Evolutionary conservation across 2,797 vertebrate species (phyloP).

Genomic region (Anolis apletophallus): DNA sequence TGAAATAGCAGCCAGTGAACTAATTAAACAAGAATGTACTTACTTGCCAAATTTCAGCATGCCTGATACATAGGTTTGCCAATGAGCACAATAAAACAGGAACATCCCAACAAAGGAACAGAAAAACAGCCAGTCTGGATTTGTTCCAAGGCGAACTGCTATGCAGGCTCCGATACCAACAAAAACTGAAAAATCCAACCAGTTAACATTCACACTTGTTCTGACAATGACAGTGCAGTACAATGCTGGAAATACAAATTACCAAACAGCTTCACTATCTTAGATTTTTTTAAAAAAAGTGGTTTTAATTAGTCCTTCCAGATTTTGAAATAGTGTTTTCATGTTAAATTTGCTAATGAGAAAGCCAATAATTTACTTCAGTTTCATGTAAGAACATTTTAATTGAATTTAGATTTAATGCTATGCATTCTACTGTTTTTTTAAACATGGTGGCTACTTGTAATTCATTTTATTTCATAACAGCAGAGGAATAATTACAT

Average conservation of each 20-base stretch:
- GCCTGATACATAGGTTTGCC: conserved; percentile 98
- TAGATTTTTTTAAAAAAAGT: not conserved
- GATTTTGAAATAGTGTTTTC: not conserved
- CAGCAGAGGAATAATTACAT: not conserved
- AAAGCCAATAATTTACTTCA: not conserved
- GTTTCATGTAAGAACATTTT: not conserved
- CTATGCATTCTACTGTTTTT: not conserved
- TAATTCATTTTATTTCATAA: not conserved
- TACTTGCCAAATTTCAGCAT: conserved; percentile 94
- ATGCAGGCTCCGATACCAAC: conserved; percentile 91
- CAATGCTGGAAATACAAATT: not conserved
- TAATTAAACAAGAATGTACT: conserved; percentile 72
- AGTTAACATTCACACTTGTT: conserved; percentile 27
- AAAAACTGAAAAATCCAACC: conserved; percentile 86
- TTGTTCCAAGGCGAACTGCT: conserved; percentile 87
- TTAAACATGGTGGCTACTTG: not conserved
- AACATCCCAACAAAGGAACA: conserved; percentile 94
- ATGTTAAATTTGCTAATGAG: not conserved
- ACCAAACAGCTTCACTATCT: not conserved
- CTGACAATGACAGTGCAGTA: not conserved
- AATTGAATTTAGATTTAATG: not conserved
- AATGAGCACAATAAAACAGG: conserved; percentile 99
- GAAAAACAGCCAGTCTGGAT: conserved; percentile 93
- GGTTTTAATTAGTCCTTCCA: not conserved
- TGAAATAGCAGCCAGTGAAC: not conserved